Conservation (phyloP, 2,888 invertebrate species). For the Andrena bucephala region DNA sequence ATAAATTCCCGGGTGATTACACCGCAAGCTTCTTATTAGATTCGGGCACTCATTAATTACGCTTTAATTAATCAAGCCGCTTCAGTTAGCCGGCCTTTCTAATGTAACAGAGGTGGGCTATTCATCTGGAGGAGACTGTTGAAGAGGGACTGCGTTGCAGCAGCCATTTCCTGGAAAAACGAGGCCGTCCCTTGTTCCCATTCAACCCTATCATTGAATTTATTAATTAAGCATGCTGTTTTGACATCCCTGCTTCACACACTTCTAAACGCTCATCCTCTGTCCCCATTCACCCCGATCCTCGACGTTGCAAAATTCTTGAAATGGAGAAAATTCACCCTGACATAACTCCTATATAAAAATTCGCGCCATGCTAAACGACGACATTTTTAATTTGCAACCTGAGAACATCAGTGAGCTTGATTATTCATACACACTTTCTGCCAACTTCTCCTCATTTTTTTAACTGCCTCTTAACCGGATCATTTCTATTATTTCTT, state of each 20-base stretch:
- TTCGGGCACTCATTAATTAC: constrained; percentile 79
- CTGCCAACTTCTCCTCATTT: too few relatives aligned
- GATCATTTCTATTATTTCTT: too few relatives aligned
- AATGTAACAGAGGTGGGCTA: constrained; percentile 70
- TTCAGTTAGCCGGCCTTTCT: constrained; percentile 76
- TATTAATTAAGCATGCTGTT: constrained; percentile 65
- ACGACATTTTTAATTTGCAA: too few relatives aligned
- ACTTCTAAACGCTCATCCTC: too few relatives aligned
- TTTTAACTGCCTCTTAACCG: too few relatives aligned
- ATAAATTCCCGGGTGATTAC: constrained; percentile 76
- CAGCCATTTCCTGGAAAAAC: constrained; percentile 71
- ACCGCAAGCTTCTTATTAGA: constrained; percentile 77
- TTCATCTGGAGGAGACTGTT: constrained; percentile 68
- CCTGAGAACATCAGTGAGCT: too few relatives aligned
- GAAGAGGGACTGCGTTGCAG: constrained; percentile 56
- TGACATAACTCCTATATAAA: too few relatives aligned
- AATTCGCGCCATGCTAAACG: too few relatives aligned
- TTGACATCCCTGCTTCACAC: not conserved
- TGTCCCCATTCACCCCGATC: too few relatives aligned
- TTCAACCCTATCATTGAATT: constrained; percentile 54
- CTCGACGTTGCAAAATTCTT: too few relatives aligned
- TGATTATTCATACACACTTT: too few relatives aligned
- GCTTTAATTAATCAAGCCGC: constrained; percentile 79
- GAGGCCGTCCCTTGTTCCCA: constrained; percentile 40
- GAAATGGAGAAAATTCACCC: too few relatives aligned